Percentiles rank a stretch among this genome's conserved stretches.
These are phyloP conservation scores for Nemurella pictetii DNA, from an alignment of 2,888 invertebrate genomes.

Conservation along the genomic window DNA sequence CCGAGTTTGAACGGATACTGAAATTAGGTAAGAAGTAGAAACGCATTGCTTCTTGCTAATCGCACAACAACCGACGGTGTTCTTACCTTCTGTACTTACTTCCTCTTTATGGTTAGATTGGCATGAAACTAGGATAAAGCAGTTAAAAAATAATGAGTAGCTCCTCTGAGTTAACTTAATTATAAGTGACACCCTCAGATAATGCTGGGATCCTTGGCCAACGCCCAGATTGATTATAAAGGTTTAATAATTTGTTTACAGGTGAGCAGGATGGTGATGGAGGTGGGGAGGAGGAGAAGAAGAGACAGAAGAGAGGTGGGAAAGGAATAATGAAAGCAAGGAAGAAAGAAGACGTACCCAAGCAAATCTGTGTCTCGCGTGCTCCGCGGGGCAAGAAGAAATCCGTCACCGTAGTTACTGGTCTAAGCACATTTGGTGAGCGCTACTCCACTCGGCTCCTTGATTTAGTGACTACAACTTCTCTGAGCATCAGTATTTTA, in stretches of 20 bases:
- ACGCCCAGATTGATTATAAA: neutral
- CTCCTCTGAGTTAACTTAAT: neutral
- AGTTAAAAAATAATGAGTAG: neutral
- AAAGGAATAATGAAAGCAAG: constrained; percentile 95
- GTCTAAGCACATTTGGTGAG: constrained; percentile 89
- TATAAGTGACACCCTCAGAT: too few species aligned
- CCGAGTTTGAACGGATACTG: constrained; percentile 83
- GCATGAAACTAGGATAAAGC: too few species aligned
- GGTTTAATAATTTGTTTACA: constrained; percentile 48
- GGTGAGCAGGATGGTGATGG: constrained; percentile 64
- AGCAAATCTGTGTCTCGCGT: constrained; percentile 80
- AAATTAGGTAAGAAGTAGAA: constrained; percentile 62
- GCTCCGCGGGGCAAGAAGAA: constrained; percentile 98
- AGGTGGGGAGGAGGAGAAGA: constrained; percentile 88
- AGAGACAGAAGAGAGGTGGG: constrained; percentile 94
- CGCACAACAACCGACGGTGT: neutral
- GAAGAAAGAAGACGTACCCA: constrained; percentile 89
- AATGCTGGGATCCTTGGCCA: too few species aligned
- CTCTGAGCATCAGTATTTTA: too few species aligned
- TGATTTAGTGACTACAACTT: too few species aligned
- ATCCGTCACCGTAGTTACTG: constrained; percentile 96
- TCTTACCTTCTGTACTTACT: neutral
- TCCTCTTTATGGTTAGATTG: too few species aligned
- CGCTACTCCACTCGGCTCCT: too few species aligned
- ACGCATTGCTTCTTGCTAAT: neutral